A percentile compares a stretch with the other conserved stretches of the same genome.
Conservation (phyloP, 2,797 vertebrate species). For the Gobionotothen gibberifrons region DNA sequence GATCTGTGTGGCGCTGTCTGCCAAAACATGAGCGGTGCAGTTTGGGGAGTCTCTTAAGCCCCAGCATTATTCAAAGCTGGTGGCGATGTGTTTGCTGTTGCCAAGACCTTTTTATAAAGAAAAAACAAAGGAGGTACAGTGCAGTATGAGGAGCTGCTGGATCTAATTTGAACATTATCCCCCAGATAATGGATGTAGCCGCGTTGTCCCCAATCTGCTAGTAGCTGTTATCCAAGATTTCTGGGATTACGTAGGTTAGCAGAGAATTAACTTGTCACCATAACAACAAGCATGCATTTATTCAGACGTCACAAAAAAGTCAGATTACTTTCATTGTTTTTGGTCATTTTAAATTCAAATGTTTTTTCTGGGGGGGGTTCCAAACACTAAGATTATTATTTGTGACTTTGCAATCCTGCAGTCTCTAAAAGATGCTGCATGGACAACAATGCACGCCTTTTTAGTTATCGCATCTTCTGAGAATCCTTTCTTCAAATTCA, state of each 20-base stretch:
- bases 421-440: too few species aligned
- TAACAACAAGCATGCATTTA: too few species aligned
- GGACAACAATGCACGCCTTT: too few species aligned
- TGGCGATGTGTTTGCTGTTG: conserved; percentile 8
- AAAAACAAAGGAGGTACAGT: neutral
- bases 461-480: neutral
- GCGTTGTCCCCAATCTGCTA: neutral
- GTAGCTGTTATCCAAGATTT: too few species aligned
- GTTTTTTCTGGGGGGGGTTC: too few species aligned
- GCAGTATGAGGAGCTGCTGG: neutral
- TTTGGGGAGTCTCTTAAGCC: conserved; percentile 9
- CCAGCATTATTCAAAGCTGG: conserved; percentile 5
- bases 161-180: neutral
- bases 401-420: too few species aligned
- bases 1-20: conserved; percentile 5
- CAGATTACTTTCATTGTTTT: too few species aligned
- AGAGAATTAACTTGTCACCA: too few species aligned
- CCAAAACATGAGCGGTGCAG: conserved; percentile 8
- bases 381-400: too few species aligned
- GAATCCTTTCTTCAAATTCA: neutral
- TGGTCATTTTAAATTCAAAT: too few species aligned
- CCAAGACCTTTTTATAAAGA: conserved; percentile 8
- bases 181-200: neutral
- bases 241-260: too few species aligned
- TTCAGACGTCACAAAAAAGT: too few species aligned